Evolutionary conservation across 2,113 vertebrate species (phyloP), one percentile per base, ranked within the genome.

Genomic region (Callocephalon fimbriatum): DNA sequence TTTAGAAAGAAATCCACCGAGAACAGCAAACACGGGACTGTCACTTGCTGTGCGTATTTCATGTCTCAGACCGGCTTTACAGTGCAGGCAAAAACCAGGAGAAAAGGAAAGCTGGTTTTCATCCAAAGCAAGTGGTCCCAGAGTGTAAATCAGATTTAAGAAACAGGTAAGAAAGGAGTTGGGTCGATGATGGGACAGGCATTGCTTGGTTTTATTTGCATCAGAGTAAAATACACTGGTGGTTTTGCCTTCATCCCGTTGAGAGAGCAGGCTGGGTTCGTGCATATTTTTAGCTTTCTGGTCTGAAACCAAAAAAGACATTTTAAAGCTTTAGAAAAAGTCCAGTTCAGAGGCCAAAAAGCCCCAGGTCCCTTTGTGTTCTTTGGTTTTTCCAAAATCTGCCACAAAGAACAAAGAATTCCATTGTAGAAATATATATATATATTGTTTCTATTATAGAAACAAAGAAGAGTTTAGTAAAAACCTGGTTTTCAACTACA

Each of bases 161-260:
- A 56, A 83, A 7, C 17, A 76, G 9, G 6, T 42, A 70, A 68
- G 35, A 23, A 74, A 88, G 29, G 16, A 44, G 12, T 6, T 67
- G 54, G 15, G 12, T 80, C 23, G 5, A 26, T 16, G 50, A 21
- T 18, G 50, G 35, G 62, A 31, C 3, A 44, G 48, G 8, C 27
- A 47, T 27, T 51, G 23, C 22, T 56, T 1, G 0, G 20, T 40
- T 86, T 95, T 45, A 2, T 54, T 88, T 73, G 10, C 25, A 18
- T 21, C 0, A 1, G 31, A 45, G 40, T 78, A 35, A 71, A 65
- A 58, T 20, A 45, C 1, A 0, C 2, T 4, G 42, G 40, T 73
- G 42, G 35, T 75, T 90, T 56, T 83, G 21, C 67, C 19, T 45
- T 51, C 29, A 44, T 32, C 16, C 18, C 12, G n/a, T 47, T 37